These are phyloP conservation scores for Pelagia noctiluca DNA, from an alignment of 30 jellyfish, hydroid and myxozoan genomes.

Conservation along the genomic window DNA sequence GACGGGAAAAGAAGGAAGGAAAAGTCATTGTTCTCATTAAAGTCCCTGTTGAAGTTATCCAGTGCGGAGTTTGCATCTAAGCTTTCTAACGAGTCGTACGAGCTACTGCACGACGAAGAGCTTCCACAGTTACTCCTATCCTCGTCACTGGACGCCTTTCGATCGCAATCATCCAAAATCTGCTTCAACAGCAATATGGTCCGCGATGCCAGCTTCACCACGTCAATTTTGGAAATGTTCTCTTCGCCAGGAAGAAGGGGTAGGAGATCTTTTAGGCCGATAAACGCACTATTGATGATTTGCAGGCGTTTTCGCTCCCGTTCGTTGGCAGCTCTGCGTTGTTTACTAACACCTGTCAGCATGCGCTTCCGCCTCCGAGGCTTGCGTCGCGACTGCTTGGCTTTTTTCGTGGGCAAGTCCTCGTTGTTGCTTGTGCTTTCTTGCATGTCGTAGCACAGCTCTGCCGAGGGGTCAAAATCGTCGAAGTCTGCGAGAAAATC, in stretches of 20 bases:
- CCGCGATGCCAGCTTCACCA: conserved; percentile 84
- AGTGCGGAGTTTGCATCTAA: conserved; percentile 40
- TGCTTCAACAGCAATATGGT: conserved; percentile 72
- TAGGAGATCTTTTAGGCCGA: conserved; percentile 72
- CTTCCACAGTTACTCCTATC: conserved; percentile 52
- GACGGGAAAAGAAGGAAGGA: conserved; percentile 73
- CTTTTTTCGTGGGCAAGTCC: conserved; percentile 52
- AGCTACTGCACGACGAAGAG: conserved; percentile 50
- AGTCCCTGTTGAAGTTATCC: conserved; percentile 2
- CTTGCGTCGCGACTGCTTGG: conserved; percentile 65
- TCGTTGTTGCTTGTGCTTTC: conserved; percentile 55
- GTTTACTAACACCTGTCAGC: conserved; percentile 95
- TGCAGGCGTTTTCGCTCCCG: conserved; percentile 88
- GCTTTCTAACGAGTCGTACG: conserved; percentile 60
- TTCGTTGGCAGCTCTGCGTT: conserved; percentile 93
- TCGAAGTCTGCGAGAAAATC: conserved; percentile 71
- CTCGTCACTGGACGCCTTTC: conserved; percentile 59
- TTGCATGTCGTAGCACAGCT: conserved; percentile 49
- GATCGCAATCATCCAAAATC: conserved; percentile 58
- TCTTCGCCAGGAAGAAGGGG: conserved; percentile 89
- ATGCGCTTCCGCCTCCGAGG: conserved; percentile 87
- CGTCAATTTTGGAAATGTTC: conserved; percentile 87
- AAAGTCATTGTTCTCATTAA: conserved; percentile 61
- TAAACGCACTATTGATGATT: conserved; percentile 80
- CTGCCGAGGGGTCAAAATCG: conserved; percentile 55